Evolutionary conservation across 1,140 invertebrate species (phyloP), one percentile per base, ranked within the genome.

Genomic region (Aradophagus sp.): DNA sequence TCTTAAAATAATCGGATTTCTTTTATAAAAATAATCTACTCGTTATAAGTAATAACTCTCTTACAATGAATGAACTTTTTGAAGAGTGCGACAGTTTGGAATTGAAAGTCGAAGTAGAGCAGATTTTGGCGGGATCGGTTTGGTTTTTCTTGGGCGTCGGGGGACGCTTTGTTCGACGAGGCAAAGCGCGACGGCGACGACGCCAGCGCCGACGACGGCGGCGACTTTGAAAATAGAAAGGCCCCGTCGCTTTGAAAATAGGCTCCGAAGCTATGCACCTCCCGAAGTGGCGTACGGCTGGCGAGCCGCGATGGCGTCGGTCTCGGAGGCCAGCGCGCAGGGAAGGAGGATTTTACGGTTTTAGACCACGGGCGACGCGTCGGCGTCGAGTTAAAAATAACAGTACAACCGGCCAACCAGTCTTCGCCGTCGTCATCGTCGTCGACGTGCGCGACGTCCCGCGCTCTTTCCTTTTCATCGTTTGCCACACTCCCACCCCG

Each of bases 301-400:
- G 66, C 58, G 67, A 77, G 73, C 71, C 65, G 38, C 62, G 55
- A 65, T 73, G 48, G 66, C 63, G 47, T 65, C 62, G 67, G n/a
- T 50, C 48, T 53, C 38, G 44, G 62, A 58, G 73, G 47, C 56
- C 56, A 73, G 39, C 55, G 52, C 58, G 65, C 16, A 45, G 53
- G 52, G 52, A 56, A 75, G 73, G 69, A 73, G 66, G 52, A 72
- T 56, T 66, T 58, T 72, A 81, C 81, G 75, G 75, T 84, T 85
- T 85, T 86, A 86, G 83, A 86, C 80, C 81, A 74, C 76, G 80
- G 69, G 78, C 79, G 80, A 70, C 81, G 81, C 80, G 78, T 82
- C 81, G 80, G 80, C 80, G 82, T 82, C 76, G 78, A 77, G 82
- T 86, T 85, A 85, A 86, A 86, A 85, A 86, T 86, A 86, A 84